Percentiles rank a stretch among this genome's conserved stretches.
Evolutionary conservation across 2,888 invertebrate species (phyloP).

Genomic region (Harmothoe impar): DNA sequence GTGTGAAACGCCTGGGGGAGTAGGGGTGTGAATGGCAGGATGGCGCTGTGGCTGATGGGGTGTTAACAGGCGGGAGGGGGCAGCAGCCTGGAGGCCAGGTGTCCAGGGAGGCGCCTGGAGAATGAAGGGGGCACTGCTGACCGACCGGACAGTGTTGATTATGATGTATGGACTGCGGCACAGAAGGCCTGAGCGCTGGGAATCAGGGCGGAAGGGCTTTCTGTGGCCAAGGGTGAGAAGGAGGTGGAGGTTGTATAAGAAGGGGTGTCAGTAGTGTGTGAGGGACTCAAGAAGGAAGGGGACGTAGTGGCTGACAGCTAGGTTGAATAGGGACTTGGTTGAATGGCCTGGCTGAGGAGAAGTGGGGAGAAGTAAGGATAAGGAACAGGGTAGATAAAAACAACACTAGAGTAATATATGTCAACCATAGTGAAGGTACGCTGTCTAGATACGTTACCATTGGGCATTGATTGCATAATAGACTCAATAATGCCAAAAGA

Average conservation of each 20-base stretch:
- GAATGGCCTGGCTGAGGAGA: too few species aligned
- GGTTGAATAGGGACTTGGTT: too few species aligned
- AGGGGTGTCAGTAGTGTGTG: too few species aligned
- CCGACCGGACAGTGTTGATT: not conserved
- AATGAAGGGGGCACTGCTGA: not conserved
- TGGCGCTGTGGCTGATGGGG: not conserved
- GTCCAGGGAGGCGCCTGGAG: conserved; percentile 33
- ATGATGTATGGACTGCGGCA: not conserved
- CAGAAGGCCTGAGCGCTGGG: not conserved
- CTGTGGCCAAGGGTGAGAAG: not conserved
- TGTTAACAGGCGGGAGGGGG: conserved; percentile 12
- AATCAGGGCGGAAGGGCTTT: not conserved
- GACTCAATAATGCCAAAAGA: too few species aligned
- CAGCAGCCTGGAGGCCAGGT: not conserved
- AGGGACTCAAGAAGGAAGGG: too few species aligned
- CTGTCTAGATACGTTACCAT: too few species aligned
- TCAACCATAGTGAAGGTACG: too few species aligned
- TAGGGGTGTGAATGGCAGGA: conserved; percentile 5
- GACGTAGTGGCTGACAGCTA: too few species aligned
- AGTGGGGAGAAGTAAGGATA: too few species aligned
- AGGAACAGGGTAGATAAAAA: too few species aligned
- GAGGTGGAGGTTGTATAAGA: not conserved
- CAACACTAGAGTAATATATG: too few species aligned
- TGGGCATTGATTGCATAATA: too few species aligned
- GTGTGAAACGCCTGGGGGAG: conserved; percentile 9